Evolutionary conservation across 2,888 invertebrate species (phyloP).

Genomic region (Drosophila planitibia): DNA sequence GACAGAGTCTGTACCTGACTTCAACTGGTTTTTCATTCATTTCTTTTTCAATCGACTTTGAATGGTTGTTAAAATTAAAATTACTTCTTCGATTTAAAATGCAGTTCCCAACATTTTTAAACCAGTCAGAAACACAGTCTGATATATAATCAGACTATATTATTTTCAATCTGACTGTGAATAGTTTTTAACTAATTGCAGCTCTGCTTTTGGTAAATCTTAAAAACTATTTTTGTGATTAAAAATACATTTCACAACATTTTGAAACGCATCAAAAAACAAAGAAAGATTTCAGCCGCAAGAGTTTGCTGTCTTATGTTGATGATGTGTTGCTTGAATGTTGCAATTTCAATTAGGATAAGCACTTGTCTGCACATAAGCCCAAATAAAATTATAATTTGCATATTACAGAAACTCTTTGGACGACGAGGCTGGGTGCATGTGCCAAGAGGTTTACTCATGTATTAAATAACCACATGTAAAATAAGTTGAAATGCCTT

Average conservation of each 20-base stretch:
- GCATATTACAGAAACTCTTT: constrained; percentile 43
- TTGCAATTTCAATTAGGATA: constrained; percentile 14
- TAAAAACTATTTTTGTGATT: neutral
- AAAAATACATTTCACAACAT: neutral
- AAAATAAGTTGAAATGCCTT: constrained; percentile 29
- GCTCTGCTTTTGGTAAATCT: neutral
- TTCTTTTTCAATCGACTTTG: neutral
- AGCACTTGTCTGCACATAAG: constrained; percentile 3
- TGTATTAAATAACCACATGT: constrained; percentile 52
- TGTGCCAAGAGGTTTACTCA: constrained; percentile 44
- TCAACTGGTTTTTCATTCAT: neutral
- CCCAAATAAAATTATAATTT: constrained; percentile 30
- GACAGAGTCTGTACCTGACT: neutral
- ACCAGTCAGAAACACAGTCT: neutral
- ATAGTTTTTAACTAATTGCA: neutral
- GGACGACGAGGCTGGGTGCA: neutral
- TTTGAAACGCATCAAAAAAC: neutral
- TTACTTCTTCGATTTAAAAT: neutral
- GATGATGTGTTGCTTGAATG: neutral
- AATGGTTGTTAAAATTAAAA: neutral
- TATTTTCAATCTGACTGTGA: neutral
- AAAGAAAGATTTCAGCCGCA: neutral
- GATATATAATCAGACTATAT: neutral
- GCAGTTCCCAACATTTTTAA: neutral
- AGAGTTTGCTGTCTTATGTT: neutral